phyloP scores from a whole-genome alignment of 2,797 vertebrate genomes.

The Phalanger gymnotis region DNA sequence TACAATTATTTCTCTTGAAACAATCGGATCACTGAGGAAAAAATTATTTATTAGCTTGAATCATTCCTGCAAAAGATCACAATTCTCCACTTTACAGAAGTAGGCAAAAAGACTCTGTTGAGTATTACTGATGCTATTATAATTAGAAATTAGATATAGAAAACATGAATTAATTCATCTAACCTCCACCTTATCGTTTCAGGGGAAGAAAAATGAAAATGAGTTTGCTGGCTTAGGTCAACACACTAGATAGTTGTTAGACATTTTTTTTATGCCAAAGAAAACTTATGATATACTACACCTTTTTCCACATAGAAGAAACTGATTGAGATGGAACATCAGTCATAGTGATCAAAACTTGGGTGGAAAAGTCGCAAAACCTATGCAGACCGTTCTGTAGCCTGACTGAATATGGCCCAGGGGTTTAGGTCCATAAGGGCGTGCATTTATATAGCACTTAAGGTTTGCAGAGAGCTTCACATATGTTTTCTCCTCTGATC shows the following conservation, averaged over 20 bases:
- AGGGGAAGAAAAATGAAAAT: background rate
- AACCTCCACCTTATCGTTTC: background rate
- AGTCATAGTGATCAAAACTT: background rate
- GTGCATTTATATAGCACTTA: background rate
- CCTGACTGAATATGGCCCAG: background rate
- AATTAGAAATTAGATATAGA: conserved; percentile 3
- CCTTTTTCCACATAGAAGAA: background rate
- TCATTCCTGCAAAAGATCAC: background rate
- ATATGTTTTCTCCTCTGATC: background rate
- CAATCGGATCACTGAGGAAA: background rate
- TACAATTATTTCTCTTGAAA: conserved; percentile 13
- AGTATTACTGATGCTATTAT: background rate
- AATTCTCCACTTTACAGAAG: background rate
- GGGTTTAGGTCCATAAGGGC: background rate
- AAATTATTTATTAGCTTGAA: conserved; percentile 17
- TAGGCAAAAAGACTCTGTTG: background rate
- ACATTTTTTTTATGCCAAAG: background rate
- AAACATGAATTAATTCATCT: background rate
- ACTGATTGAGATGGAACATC: background rate
- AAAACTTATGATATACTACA: background rate
- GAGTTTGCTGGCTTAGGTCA: background rate
- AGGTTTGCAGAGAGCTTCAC: background rate
- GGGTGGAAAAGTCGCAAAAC: background rate
- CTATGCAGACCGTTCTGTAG: background rate
- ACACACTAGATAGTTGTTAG: background rate